A percentile compares a stretch with the other conserved stretches of the same genome.
Conservation (phyloP, 2,113 vertebrate species). For the Micronycteris hirsuta region DNA sequence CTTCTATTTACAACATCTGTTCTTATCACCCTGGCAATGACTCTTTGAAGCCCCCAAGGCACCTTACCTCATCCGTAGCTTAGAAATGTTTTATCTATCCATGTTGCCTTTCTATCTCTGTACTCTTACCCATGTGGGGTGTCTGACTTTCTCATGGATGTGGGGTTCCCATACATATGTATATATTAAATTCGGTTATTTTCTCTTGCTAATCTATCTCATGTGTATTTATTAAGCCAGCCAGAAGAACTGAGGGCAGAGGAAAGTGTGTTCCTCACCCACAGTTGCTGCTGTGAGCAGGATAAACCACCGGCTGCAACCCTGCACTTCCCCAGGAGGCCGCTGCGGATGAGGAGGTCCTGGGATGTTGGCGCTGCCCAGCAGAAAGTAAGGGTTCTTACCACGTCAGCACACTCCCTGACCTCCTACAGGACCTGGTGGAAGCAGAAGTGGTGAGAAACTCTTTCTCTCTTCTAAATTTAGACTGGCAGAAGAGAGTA, state of each 20-base stretch:
- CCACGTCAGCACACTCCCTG: background rate
- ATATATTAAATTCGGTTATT: background rate
- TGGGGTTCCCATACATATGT: background rate
- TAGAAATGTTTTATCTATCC: background rate
- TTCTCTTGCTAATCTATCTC: background rate
- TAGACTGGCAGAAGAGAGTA: background rate
- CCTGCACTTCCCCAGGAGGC: background rate
- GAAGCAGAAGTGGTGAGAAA: background rate
- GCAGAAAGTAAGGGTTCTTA: background rate
- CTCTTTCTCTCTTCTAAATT: background rate
- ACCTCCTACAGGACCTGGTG: background rate
- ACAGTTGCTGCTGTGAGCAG: background rate
- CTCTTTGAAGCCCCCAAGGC: background rate
- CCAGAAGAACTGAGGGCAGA: background rate
- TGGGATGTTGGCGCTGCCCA: background rate
- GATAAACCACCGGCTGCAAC: background rate
- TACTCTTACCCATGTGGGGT: background rate
- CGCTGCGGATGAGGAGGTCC: background rate
- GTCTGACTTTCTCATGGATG: background rate
- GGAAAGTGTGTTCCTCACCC: background rate
- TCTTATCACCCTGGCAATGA: background rate
- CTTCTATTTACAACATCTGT: no score
- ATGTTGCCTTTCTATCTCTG: background rate
- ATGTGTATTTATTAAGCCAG: background rate
- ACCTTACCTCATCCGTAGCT: background rate